A percentile compares a stretch with the other conserved stretches of the same genome.
Evolutionary conservation across 2,888 invertebrate genomes (phyloP).

Genomic region (Ennomos quercinarius): DNA sequence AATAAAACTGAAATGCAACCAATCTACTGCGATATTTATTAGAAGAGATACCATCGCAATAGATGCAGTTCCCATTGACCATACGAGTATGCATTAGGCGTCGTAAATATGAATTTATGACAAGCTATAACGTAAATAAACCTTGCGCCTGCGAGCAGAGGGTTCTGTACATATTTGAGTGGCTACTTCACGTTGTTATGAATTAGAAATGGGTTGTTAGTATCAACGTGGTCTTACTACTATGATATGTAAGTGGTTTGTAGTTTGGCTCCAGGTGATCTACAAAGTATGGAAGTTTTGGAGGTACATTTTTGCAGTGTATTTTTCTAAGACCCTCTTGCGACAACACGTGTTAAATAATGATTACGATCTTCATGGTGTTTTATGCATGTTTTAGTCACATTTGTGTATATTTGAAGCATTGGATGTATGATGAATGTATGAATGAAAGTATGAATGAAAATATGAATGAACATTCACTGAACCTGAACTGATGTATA

Average conservation of each 20-base stretch:
- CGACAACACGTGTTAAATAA: too few relatives aligned
- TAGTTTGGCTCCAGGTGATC: slow-evolving; percentile 5
- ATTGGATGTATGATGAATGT: too few relatives aligned
- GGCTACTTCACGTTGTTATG: slow-evolving; percentile 26
- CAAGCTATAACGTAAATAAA: slow-evolving; percentile 59
- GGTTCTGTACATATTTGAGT: slow-evolving; percentile 36
- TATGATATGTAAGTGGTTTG: slow-evolving; percentile 9
- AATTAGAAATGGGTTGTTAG: slow-evolving; percentile 34
- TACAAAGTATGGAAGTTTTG: slow-evolving; percentile 1
- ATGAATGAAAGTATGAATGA: too few relatives aligned
- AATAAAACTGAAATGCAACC: slow-evolving; percentile 37
- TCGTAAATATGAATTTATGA: slow-evolving; percentile 77
- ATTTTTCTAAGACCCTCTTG: too few relatives aligned
- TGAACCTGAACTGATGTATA: too few relatives aligned
- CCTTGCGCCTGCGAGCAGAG: slow-evolving; percentile 10
- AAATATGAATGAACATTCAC: too few relatives aligned
- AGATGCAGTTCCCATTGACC: slow-evolving; percentile 59
- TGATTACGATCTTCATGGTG: too few relatives aligned
- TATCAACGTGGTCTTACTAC: slow-evolving; percentile 9
- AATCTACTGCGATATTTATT: slow-evolving; percentile 46
- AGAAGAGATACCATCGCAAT: slow-evolving; percentile 53
- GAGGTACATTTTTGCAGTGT: too few relatives aligned
- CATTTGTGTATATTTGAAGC: too few relatives aligned
- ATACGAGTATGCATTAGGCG: slow-evolving; percentile 65
- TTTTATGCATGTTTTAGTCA: too few relatives aligned